A percentile compares a stretch with the other conserved stretches of the same genome.
Conservation (phyloP, 2,797 vertebrate species). For the Schizopygopsis malacanthus region DNA sequence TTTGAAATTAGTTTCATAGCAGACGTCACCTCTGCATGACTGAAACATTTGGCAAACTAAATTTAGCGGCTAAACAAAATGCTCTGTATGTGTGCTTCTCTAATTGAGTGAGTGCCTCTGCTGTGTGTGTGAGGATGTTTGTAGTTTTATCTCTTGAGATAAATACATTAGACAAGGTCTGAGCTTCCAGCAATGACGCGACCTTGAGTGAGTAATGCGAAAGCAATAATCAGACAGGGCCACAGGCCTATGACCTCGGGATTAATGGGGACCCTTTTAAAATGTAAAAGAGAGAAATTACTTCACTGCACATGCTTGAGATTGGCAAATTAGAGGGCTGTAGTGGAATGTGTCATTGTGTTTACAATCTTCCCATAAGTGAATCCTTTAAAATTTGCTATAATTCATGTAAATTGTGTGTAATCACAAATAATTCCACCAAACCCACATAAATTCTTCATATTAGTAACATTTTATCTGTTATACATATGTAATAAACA, state of each 20-base stretch:
- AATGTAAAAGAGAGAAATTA: slow-evolving; percentile 72
- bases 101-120: slow-evolving; percentile 42
- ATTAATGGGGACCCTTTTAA: slow-evolving; percentile 66
- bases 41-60: not conserved
- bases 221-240: slow-evolving; percentile 69
- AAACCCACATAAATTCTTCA: not conserved
- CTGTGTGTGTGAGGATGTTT: slow-evolving; percentile 53
- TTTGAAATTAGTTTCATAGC: not conserved
- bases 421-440: not conserved
- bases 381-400: not conserved
- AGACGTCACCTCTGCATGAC: not conserved
- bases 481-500: not conserved
- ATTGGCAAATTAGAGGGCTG: slow-evolving; percentile 46
- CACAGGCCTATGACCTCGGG: slow-evolving; percentile 64
- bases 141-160: slow-evolving; percentile 68
- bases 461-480: not conserved
- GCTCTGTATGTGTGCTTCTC: slow-evolving; percentile 2
- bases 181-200: slow-evolving; percentile 75
- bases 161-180: slow-evolving; percentile 73
- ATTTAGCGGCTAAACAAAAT: slow-evolving; percentile 20
- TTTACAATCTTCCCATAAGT: not conserved
- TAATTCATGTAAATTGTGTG: not conserved
- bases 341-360: slow-evolving; percentile 49
- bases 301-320: slow-evolving; percentile 60
- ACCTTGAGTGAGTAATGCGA: slow-evolving; percentile 78